Evolutionary conservation across 2,113 vertebrate genomes (phyloP).

Genomic region (Megalops atlanticus): DNA sequence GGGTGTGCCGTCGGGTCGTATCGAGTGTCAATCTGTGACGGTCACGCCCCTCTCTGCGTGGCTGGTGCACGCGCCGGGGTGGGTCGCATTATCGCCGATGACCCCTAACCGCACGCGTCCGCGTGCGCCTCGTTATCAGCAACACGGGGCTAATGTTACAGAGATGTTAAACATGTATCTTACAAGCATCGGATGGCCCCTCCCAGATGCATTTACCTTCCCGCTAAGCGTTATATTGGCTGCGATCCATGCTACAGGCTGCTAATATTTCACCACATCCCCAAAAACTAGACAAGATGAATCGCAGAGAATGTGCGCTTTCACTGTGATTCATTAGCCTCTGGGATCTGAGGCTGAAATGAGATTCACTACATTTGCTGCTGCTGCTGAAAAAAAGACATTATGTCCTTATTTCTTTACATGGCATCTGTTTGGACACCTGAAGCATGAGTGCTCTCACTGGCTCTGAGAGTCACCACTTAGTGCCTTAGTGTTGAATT

Average conservation of each 20-base stretch:
- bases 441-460: no score
- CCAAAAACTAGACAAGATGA: constrained; percentile 8
- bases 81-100: no score
- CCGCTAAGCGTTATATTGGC: neutral
- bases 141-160: neutral
- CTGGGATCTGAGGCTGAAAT: neutral
- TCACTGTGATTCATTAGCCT: neutral
- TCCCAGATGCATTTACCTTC: neutral
- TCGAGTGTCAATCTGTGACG: neutral
- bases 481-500: no score
- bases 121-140: no score
- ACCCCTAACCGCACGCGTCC: no score
- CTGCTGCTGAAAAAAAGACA: no score
- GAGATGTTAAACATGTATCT: neutral
- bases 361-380: no score
- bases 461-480: no score
- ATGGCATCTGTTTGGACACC: neutral
- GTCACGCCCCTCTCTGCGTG: neutral
- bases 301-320: no score
- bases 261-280: no score
- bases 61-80: neutral
- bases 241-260: no score
- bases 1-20: neutral
- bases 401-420: neutral
- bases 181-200: neutral